Base-by-base conservation (phyloP, 1,140 invertebrate genomes). In the Eubasilissa regina region DNA sequence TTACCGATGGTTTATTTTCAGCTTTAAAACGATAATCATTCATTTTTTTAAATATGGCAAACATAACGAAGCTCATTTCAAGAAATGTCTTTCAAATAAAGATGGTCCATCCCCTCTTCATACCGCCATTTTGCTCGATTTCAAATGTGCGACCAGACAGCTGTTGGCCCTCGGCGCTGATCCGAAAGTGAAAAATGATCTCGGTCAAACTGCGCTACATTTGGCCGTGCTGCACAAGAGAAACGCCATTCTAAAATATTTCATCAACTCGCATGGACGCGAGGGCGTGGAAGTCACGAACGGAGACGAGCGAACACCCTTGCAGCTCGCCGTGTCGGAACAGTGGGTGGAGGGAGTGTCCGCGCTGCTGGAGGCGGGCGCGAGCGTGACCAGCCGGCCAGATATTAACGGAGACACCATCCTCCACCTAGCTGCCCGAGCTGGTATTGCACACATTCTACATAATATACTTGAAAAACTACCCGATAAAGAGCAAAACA, bases 291-390 rank as follows among this genome's bases (percentile, higher is more conserved):
- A n/a, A n/a, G n/a, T n/a, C n/a, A n/a, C n/a, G n/a, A n/a, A n/a
- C n/a, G n/a, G n/a, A 13, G 85, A 88, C 53, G 90, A 91, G 8
- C 84, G 89, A 51, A 93, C 93, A 9, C 86, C 89, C 4, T 83
- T 90, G 3, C 88, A 89, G 78, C 79, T 85, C 3, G 87, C 89
- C 15, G 84, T 90, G 9, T 83, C 87, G 79, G 84, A 84, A 6
- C 83, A 86, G 1, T 91, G 90, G 90, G 85, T 86, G n/a, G 83
- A 86, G 3, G 90, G 90, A 35, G 92, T 94, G 90, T 91, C 81
- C 93, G 93, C 15, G 93, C 93, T 60, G 90, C 94, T 85, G 89
- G 94, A 1, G 93, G 93, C n/a, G n/a, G n/a, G n/a, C n/a, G n/a
- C n/a, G n/a, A n/a, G n/a, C n/a, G n/a, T n/a, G n/a, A n/a, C n/a